These are phyloP conservation scores for Eucriotettix oculatus DNA, from an alignment of 2,888 invertebrate species.

Conservation along the genomic window DNA sequence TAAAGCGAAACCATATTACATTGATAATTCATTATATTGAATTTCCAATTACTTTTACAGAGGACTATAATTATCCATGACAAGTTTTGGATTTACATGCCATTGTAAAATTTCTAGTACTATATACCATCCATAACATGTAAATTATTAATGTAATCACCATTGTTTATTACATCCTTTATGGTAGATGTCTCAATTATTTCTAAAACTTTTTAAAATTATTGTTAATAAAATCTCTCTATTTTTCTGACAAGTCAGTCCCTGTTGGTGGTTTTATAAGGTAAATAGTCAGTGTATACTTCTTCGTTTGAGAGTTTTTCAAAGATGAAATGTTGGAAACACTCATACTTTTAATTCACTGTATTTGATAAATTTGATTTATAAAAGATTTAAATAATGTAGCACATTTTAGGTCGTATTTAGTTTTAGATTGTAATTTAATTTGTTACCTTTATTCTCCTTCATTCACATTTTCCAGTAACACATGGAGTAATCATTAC, in stretches of 20 bases:
- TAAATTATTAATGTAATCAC: neutral
- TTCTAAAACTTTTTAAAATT: neutral
- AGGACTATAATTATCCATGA: neutral
- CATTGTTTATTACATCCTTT: neutral
- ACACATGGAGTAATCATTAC: no score
- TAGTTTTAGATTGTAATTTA: no score
- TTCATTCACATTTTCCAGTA: no score
- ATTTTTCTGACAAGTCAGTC: conserved; percentile 32
- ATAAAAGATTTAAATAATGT: neutral
- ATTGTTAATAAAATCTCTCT: conserved; percentile 24
- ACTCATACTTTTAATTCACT: neutral
- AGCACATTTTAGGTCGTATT: neutral
- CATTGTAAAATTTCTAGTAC: neutral
- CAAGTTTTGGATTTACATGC: neutral
- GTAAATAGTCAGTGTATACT: conserved; percentile 19
- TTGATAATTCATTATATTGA: no score
- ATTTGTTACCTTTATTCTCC: no score
- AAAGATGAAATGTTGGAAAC: neutral
- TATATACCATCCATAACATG: neutral
- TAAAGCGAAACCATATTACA: no score
- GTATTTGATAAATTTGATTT: neutral
- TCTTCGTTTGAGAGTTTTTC: conserved; percentile 8
- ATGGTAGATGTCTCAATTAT: neutral
- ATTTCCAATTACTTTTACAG: no score
- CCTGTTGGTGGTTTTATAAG: conserved; percentile 32